phyloP scores from a whole-genome alignment of 2,797 vertebrate species.

The Sorex maritimensis region DNA sequence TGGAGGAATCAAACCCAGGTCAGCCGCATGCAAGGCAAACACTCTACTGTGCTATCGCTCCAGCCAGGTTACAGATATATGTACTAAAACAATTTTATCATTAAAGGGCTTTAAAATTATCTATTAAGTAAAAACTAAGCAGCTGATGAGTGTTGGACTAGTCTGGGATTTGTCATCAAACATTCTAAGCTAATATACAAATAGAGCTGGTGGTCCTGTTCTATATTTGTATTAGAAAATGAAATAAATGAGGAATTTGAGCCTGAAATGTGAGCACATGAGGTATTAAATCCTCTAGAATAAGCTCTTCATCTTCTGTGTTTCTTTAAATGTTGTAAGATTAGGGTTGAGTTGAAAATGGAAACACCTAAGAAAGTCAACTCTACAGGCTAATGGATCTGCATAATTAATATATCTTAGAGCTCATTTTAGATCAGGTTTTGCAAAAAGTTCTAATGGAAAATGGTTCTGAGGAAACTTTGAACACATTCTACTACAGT shows the following conservation, averaged over 20 bases:
- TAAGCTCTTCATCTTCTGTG: neutral
- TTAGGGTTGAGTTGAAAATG: constrained; percentile 8
- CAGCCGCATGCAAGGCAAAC: too few species aligned
- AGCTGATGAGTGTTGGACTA: neutral
- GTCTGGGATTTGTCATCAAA: constrained; percentile 32
- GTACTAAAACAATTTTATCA: constrained; percentile 65
- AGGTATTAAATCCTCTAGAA: neutral
- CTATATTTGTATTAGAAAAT: neutral
- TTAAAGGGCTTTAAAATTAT: constrained; percentile 67
- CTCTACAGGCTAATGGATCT: constrained; percentile 65
- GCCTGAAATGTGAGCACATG: neutral
- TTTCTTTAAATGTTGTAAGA: constrained; percentile 69
- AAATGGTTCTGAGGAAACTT: constrained; percentile 23
- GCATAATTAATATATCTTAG: constrained; percentile 70
- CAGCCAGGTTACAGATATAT: constrained; percentile 56
- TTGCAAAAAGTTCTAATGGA: constrained; percentile 32
- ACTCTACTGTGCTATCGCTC: too few species aligned
- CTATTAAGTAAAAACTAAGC: constrained; percentile 72
- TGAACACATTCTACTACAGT: neutral
- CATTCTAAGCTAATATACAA: constrained; percentile 30
- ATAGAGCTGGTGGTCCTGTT: neutral
- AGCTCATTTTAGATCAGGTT: constrained; percentile 63
- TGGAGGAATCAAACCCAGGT: too few species aligned
- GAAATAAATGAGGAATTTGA: neutral
- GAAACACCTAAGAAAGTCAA: constrained; percentile 20